Conservation (phyloP, 2,113 vertebrate genomes). For the Glaucomys volans region DNA sequence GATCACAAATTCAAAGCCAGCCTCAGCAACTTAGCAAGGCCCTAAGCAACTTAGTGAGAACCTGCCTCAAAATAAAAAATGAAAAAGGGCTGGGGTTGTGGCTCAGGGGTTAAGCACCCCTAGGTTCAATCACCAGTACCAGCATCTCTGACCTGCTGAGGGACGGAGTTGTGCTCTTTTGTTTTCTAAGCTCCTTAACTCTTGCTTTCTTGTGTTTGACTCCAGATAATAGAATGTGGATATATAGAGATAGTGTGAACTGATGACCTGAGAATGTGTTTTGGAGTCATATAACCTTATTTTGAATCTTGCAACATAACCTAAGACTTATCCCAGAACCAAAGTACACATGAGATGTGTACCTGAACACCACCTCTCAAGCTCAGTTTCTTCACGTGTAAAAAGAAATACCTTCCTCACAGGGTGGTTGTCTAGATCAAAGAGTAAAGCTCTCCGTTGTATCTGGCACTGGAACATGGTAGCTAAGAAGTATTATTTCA, state of each 20-base stretch:
- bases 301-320: not conserved
- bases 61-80: no score
- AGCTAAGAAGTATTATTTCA: not conserved
- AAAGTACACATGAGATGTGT: not conserved
- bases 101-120: no score
- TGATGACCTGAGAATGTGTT: not conserved
- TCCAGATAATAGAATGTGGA: not conserved
- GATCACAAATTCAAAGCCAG: no score
- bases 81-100: no score
- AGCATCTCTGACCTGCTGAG: not conserved
- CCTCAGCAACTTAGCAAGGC: no score
- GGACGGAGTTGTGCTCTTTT: not conserved
- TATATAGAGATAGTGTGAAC: not conserved
- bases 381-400: not conserved
- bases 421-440: not conserved
- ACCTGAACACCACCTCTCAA: not conserved
- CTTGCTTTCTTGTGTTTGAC: not conserved
- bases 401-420: not conserved
- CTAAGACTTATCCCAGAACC: not conserved
- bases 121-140: no score
- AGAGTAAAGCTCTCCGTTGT: not conserved
- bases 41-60: no score
- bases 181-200: not conserved
- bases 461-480: not conserved
- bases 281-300: not conserved